Evolutionary conservation across 2,797 vertebrate species (phyloP).

Genomic region (Spondyliosoma cantharus): DNA sequence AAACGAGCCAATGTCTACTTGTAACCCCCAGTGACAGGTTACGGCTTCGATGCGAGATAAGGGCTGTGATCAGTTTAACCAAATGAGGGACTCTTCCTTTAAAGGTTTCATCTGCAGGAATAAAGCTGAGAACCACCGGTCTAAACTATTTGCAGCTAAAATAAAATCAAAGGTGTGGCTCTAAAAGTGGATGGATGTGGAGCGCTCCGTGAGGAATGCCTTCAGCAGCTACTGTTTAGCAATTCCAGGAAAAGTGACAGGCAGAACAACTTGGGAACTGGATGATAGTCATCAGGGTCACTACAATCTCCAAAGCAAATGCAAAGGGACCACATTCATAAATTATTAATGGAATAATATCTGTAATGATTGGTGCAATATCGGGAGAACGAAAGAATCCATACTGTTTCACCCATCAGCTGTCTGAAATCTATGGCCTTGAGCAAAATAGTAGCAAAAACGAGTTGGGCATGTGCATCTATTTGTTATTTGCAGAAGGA

Average conservation of each 20-base stretch:
- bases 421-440: background rate
- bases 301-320: slow-evolving; percentile 1
- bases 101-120: no score
- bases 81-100: no score
- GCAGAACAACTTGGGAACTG: slow-evolving; percentile 15
- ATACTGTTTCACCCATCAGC: background rate
- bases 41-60: no score
- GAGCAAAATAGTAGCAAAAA: background rate
- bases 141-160: no score
- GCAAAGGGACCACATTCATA: slow-evolving; percentile 13
- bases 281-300: slow-evolving; percentile 17
- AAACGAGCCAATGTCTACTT: no score
- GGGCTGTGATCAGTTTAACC: no score
- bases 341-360: slow-evolving; percentile 26
- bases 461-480: background rate
- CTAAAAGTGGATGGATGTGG: background rate
- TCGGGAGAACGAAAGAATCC: background rate
- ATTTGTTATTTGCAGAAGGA: slow-evolving; percentile 12
- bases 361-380: background rate
- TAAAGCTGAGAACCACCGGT: no score
- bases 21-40: no score
- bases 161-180: background rate
- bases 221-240: slow-evolving; percentile 40
- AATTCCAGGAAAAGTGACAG: slow-evolving; percentile 26
- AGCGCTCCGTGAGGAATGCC: slow-evolving; percentile 1